Percentiles rank a stretch among this genome's conserved stretches.
These are phyloP conservation scores for Allophyes oxyacanthae DNA, from an alignment of 2,888 invertebrate genomes.

Conservation along the genomic window DNA sequence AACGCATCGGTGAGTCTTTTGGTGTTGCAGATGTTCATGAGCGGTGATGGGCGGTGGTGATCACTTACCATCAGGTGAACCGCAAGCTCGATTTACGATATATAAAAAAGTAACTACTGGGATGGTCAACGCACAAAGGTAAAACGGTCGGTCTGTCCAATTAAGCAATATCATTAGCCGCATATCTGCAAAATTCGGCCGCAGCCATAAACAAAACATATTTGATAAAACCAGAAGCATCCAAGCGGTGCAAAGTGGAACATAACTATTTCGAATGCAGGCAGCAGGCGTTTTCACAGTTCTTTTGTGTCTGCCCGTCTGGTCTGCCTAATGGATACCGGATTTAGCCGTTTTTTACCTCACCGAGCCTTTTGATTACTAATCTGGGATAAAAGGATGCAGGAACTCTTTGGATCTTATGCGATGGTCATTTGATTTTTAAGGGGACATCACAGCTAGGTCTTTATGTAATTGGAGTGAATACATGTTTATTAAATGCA, in stretches of 20 bases:
- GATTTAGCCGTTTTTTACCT: slow-evolving; percentile 55
- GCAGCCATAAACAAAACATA: background rate
- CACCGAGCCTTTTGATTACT: slow-evolving; percentile 56
- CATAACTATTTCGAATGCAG: slow-evolving; percentile 55
- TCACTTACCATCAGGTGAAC: too few relatives aligned
- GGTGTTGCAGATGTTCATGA: too few relatives aligned
- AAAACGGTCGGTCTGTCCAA: too few relatives aligned
- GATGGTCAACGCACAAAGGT: too few relatives aligned
- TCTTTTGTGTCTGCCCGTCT: slow-evolving; percentile 74
- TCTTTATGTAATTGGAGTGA: slow-evolving; percentile 16
- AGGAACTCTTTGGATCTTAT: slow-evolving; percentile 27
- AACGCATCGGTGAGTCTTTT: too few relatives aligned
- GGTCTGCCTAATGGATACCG: slow-evolving; percentile 62
- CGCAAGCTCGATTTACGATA: too few relatives aligned
- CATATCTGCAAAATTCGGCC: background rate
- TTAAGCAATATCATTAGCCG: too few relatives aligned
- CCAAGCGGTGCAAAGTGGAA: slow-evolving; percentile 41
- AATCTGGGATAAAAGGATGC: slow-evolving; percentile 53
- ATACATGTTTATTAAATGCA: too few relatives aligned
- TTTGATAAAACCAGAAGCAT: slow-evolving; percentile 8
- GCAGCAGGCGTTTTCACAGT: slow-evolving; percentile 61
- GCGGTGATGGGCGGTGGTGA: too few relatives aligned
- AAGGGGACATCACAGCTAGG: slow-evolving; percentile 11
- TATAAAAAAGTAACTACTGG: too few relatives aligned
- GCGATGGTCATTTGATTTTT: slow-evolving; percentile 25